Conservation (phyloP, 2,113 vertebrate genomes). For the Beaufortia kweichowensis region DNA sequence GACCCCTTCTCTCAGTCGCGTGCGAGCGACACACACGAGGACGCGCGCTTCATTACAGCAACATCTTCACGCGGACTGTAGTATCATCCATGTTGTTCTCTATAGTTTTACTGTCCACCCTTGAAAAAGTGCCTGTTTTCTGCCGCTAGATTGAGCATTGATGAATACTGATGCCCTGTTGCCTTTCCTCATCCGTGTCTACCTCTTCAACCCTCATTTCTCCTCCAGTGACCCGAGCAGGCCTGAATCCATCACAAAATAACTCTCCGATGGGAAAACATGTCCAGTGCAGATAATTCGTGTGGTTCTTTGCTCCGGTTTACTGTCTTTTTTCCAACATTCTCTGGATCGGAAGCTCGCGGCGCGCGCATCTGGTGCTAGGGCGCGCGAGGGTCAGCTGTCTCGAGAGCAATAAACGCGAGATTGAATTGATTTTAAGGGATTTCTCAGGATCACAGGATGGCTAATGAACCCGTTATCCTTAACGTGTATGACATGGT, state of each 20-base stretch:
- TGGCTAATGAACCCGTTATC: slow-evolving; percentile 94
- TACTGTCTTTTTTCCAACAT: slow-evolving; percentile 26
- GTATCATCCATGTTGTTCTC: too few relatives aligned
- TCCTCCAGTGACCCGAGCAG: background rate
- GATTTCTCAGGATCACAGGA: slow-evolving; percentile 75
- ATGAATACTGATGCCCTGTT: slow-evolving; percentile 38
- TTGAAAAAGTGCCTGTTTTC: slow-evolving; percentile 42
- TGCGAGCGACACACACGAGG: background rate
- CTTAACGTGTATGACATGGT: slow-evolving; percentile 96
- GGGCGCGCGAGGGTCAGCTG: slow-evolving; percentile 62
- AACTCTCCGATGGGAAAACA: background rate
- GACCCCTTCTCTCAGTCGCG: slow-evolving; percentile 20
- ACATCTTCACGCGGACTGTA: too few relatives aligned
- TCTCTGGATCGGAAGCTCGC: slow-evolving; percentile 51
- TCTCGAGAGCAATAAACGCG: slow-evolving; percentile 60
- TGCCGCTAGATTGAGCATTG: background rate
- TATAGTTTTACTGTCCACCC: too few relatives aligned
- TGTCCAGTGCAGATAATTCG: background rate
- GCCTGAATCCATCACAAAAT: background rate
- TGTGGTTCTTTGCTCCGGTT: background rate
- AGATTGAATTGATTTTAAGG: slow-evolving; percentile 50
- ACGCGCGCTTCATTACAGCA: background rate
- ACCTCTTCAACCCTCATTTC: slow-evolving; percentile 24
- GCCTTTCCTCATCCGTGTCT: slow-evolving; percentile 33
- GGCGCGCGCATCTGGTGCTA: slow-evolving; percentile 7